Conservation (phyloP, 2,888 invertebrate species). For the Eledone cirrhosa region DNA sequence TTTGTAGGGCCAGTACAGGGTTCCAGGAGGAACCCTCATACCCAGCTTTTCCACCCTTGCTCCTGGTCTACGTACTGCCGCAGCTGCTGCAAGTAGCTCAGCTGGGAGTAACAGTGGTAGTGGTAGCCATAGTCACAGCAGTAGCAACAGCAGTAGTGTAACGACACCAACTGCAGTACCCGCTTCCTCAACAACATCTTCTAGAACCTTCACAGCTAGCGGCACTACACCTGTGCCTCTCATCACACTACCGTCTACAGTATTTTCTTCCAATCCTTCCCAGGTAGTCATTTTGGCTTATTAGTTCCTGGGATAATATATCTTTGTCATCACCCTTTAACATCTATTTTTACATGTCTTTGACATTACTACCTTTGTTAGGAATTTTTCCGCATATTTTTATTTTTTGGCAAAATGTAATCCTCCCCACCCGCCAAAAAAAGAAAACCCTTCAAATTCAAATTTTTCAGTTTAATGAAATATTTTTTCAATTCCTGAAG, state of each 20-base stretch:
- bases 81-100: neutral
- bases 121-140: slow-evolving; percentile 26
- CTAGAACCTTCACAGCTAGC: neutral
- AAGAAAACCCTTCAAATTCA: too few species aligned
- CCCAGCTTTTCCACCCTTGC: neutral
- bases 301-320: neutral
- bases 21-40: slow-evolving; percentile 31
- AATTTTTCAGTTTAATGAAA: too few species aligned
- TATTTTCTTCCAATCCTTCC: neutral
- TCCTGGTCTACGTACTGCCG: neutral
- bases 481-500: too few species aligned
- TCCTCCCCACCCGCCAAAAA: too few species aligned
- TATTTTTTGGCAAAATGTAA: too few species aligned
- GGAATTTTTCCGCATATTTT: too few species aligned
- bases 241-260: neutral
- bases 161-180: slow-evolving; percentile 30
- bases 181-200: slow-evolving; percentile 29
- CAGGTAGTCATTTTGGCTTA: neutral
- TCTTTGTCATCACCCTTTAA: neutral
- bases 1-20: slow-evolving; percentile 35
- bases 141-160: slow-evolving; percentile 3
- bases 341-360: too few species aligned
- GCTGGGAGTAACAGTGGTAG: slow-evolving; percentile 27
- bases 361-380: too few species aligned
- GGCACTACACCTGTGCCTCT: neutral